Percentiles rank a stretch among this genome's conserved stretches.
phyloP scores from a whole-genome alignment of 2,113 vertebrate genomes.

The Nyctibius bracteatus region DNA sequence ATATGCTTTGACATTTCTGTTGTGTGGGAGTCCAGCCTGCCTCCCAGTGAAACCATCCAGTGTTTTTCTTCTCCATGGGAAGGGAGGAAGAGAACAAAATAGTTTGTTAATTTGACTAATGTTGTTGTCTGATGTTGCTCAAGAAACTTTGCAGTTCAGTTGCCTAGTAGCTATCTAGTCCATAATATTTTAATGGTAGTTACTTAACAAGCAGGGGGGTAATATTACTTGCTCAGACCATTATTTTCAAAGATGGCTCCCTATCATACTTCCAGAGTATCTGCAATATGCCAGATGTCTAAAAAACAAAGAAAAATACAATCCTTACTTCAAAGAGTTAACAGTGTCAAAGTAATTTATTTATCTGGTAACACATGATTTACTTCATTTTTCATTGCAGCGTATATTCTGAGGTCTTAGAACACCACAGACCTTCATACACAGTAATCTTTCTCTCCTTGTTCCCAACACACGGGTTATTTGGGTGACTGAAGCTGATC shows the following conservation, averaged over 20 bases:
- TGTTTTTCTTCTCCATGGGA: neutral
- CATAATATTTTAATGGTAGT: neutral
- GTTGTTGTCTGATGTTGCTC: neutral
- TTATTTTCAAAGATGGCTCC: neutral
- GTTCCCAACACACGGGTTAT: neutral
- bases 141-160: neutral
- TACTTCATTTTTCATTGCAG: neutral
- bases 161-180: neutral
- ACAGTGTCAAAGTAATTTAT: neutral
- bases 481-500: neutral
- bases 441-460: neutral
- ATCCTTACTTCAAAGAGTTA: neutral
- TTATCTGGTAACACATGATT: neutral
- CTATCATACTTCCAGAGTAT: neutral
- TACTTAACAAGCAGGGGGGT: neutral
- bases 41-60: neutral
- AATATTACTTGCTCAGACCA: neutral
- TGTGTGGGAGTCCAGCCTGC: neutral
- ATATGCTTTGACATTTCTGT: neutral
- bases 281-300: neutral
- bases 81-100: neutral
- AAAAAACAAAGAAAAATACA: neutral
- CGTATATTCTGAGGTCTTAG: neutral
- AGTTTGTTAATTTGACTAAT: neutral
- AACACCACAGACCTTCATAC: neutral